Conservation (phyloP, 23 tunicate species). For the Trididemnum clinides region DNA sequence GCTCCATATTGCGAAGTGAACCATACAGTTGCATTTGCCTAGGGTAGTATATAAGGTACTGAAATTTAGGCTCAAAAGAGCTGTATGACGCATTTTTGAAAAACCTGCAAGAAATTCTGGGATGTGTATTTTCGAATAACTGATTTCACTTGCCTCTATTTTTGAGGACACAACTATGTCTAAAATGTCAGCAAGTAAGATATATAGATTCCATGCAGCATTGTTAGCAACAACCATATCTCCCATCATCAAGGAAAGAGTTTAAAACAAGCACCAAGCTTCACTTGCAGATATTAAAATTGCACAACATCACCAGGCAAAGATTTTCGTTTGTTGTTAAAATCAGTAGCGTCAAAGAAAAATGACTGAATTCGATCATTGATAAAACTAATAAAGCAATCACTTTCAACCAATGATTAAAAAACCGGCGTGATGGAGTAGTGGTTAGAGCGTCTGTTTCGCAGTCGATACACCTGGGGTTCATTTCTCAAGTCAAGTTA, state of each 20-base stretch:
- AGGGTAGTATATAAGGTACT: slow-evolving; percentile 29
- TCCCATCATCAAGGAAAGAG: slow-evolving; percentile 28
- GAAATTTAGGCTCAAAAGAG: slow-evolving; percentile 18
- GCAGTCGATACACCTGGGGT: no score
- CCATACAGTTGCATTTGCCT: slow-evolving; percentile 16
- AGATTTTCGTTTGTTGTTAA: slow-evolving; percentile 38
- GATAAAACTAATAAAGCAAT: neutral
- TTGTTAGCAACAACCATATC: slow-evolving; percentile 12
- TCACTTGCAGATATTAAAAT: slow-evolving; percentile 41
- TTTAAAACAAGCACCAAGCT: slow-evolving; percentile 43
- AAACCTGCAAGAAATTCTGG: neutral
- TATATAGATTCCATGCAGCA: slow-evolving; percentile 32
- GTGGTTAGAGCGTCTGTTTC: no score
- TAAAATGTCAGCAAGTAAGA: slow-evolving; percentile 31
- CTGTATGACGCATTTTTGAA: neutral
- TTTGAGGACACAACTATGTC: slow-evolving; percentile 23
- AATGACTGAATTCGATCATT: slow-evolving; percentile 13
- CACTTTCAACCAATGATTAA: neutral
- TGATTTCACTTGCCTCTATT: neutral
- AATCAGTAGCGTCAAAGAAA: slow-evolving; percentile 22
- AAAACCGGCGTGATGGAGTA: no score
- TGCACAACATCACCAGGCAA: neutral
- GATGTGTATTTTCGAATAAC: neutral
- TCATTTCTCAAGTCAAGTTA: no score
- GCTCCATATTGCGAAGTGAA: slow-evolving; percentile 26